Evolutionary conservation across 2,797 vertebrate genomes (phyloP), one percentile per base, ranked within the genome.

Genomic region (Sebastiscus albofasciatus): DNA sequence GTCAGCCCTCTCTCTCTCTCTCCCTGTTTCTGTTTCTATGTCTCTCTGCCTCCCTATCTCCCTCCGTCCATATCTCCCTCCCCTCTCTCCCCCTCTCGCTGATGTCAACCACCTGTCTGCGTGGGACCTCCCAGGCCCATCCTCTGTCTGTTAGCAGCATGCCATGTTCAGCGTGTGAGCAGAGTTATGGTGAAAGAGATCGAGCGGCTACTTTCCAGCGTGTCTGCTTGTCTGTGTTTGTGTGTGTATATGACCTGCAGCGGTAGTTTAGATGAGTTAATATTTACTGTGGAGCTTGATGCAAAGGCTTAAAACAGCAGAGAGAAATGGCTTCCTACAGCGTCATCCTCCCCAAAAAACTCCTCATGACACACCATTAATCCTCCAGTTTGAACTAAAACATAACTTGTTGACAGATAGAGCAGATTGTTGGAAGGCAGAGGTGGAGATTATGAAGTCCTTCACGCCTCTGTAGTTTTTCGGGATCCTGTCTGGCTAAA

Each of bases 81-180:
- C 59, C 54, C 65, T 54, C 76, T 46, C 42, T 42, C 60, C 59
- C 60, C 42, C 75, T 34, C 76, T 54, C 71, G 75, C 87, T 94
- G 93, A 95, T 94, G 90, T 92, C 90, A 87, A 93, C 92, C 94
- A 95, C 94, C 94, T 95, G 94, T 95, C 92, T 90, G 82, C 16
- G 46, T 92, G 93, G 93, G 94, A 94, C 94, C 92, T 94, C 93
- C 91, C 93, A 94, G 79, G 75, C 87, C 90, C 87, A 88, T 93
- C 89, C 91, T 92, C 89, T 84, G 90, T 94, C 94, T 93, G 88
- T 94, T 93, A 92, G 83, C 93, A 87, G 79, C 75, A 81, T 80
- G 87, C 92, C 90, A 91, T 91, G 90, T 87, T 87, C 79, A 80
- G 88, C 11, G 71, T 89, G 89, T 73, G 64, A 92, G 82, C 78